These are phyloP conservation scores for Sinotaia quadrata DNA, from an alignment of 2,888 invertebrate genomes.

Conservation along the genomic window DNA sequence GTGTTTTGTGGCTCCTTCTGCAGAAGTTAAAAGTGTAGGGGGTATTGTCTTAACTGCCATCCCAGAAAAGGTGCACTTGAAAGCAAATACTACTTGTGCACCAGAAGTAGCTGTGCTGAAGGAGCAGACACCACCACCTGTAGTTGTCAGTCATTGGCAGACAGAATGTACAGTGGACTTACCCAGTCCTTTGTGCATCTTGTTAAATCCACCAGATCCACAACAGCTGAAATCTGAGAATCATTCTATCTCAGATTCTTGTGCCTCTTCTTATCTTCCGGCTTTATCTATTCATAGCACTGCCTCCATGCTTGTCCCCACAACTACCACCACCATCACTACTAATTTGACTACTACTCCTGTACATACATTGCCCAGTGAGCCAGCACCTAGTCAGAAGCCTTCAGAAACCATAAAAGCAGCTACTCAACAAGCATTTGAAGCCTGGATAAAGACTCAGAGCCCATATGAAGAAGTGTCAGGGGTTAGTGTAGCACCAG, in stretches of 20 bases:
- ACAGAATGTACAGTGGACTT: constrained; percentile 8
- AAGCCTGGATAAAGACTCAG: constrained; percentile 23
- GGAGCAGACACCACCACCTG: not conserved
- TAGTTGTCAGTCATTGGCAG: no score
- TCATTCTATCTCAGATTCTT: not conserved
- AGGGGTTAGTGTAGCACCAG: not conserved
- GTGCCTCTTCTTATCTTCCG: not conserved
- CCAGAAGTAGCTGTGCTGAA: no score
- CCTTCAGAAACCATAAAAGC: not conserved
- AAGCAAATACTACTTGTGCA: no score
- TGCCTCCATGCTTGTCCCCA: not conserved
- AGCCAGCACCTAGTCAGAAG: no score
- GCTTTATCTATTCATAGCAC: not conserved
- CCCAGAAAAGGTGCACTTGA: no score
- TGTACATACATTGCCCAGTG: not conserved
- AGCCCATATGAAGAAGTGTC: constrained; percentile 17
- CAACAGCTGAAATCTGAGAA: no score
- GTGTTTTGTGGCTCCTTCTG: no score
- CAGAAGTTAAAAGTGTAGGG: no score
- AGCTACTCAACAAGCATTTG: constrained; percentile 9
- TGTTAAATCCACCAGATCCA: not conserved
- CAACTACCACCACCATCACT: not conserved
- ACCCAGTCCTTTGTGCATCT: constrained; percentile 4
- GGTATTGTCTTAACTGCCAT: no score
- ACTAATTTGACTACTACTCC: not conserved